Conservation (phyloP, 2,888 invertebrate genomes). For the Drosophila anomelani region DNA sequence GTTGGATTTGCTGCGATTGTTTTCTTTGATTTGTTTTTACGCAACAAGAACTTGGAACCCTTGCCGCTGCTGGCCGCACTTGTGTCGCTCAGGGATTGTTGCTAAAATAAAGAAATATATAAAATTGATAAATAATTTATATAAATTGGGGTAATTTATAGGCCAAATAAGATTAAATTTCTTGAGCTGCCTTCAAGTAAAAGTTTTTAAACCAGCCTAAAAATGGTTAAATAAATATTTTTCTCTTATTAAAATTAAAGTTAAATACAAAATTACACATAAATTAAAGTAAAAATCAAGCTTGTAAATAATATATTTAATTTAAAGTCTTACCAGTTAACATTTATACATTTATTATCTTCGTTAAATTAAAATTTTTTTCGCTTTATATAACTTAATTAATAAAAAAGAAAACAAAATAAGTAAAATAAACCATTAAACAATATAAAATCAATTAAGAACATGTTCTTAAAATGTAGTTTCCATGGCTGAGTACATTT, state of each 20-base stretch:
- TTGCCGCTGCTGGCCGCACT: constrained; percentile 80
- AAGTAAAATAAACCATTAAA: neutral
- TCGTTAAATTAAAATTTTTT: neutral
- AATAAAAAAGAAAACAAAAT: neutral
- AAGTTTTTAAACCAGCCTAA: neutral
- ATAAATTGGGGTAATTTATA: neutral
- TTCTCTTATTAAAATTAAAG: too few species aligned
- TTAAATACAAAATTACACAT: too few species aligned
- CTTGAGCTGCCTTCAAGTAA: too few species aligned
- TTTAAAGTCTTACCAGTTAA: too few species aligned
- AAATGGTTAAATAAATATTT: neutral
- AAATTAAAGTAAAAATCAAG: too few species aligned
- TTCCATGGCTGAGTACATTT: constrained; percentile 4
- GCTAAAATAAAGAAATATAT: constrained; percentile 53
- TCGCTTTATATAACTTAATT: neutral
- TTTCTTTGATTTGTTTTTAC: constrained; percentile 81
- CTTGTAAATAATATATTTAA: too few species aligned
- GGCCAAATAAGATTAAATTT: too few species aligned
- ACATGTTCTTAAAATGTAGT: neutral
- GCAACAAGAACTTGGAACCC: constrained; percentile 81
- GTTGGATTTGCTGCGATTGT: constrained; percentile 28
- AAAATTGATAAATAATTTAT: neutral
- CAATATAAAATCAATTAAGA: neutral
- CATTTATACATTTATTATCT: too few species aligned
- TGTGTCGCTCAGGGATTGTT: constrained; percentile 79